These are phyloP conservation scores for Erebia aethiops DNA, from an alignment of 2,888 invertebrate genomes.

Conservation along the genomic window DNA sequence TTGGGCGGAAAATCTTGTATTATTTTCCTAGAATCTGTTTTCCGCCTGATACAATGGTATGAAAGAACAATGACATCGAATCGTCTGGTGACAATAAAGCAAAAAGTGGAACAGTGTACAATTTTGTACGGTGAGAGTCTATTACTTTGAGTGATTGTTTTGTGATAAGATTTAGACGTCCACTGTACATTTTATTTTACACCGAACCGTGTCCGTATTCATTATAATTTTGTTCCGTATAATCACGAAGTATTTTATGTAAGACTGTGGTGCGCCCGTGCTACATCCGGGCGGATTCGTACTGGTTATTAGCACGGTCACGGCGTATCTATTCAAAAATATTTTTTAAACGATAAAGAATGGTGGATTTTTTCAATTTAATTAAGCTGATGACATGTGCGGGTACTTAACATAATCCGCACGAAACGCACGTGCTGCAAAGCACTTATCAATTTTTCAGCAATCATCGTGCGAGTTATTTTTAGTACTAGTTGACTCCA, in stretches of 20 bases:
- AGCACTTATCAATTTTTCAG: no score
- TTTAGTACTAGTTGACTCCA: no score
- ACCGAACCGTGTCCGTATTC: not conserved
- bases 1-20: slow-evolving; percentile 61
- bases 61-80: slow-evolving; percentile 28
- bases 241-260: no score
- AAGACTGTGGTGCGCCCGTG: no score
- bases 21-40: slow-evolving; percentile 43
- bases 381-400: no score
- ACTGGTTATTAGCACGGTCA: no score
- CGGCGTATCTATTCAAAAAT: no score
- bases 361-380: no score
- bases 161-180: slow-evolving; percentile 4
- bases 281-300: not conserved
- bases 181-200: not conserved
- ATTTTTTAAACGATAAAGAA: no score
- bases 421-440: no score
- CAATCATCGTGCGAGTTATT: no score
- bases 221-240: not conserved
- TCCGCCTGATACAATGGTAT: slow-evolving; percentile 22
- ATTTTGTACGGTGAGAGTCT: slow-evolving; percentile 17
- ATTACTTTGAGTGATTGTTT: slow-evolving; percentile 22
- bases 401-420: no score
- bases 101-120: slow-evolving; percentile 20
- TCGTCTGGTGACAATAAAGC: slow-evolving; percentile 18